Base-by-base conservation (phyloP, 1,140 invertebrate species). In the Gryon sp. region DNA sequence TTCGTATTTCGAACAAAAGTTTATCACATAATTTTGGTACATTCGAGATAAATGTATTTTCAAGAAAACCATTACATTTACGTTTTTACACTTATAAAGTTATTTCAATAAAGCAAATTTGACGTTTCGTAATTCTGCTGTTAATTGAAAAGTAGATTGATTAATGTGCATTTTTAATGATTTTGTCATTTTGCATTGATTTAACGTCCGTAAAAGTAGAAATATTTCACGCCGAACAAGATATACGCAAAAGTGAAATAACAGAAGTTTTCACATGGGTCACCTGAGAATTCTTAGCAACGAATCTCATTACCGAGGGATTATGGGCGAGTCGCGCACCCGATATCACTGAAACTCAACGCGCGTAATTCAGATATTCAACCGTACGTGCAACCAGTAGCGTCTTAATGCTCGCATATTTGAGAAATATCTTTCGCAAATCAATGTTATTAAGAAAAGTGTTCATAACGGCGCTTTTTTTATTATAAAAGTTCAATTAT, bases 261-360 rank as follows among this genome's bases (percentile, higher is more conserved):
- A 62, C 30, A 32, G 9, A 50, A 65, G 38, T 46, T 72, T 60
- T 60, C 28, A 15, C 34, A 45, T 15, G 45, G 36, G 46, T 62
- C 68, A 36, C 26, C 40, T 41, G 68, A 62, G 55, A 62, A 46
- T 72, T 53, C 46, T 72, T 55, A 28, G 40, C 22, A 59, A 30
- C 24, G 48, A 52, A 40, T 62, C 46, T 72, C 68, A 72, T 72
- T 72, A 62, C 16, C 30, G 57, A 28, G 7, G 38, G 57, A 62
- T 72, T 72, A 62, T 55, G 15, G 22, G 45, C 22, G 28, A 32
- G 12, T 45, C 40, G 48, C 40, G 20, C 20, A 26, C 9, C n/a
- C 52, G 20, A 45, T 40, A 68, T 57, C 24, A 32, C 32, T 32
- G 34, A 28, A 59, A 30, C 34, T 26, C 24, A 38, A 11, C 6